Percentiles rank a stretch among this genome's conserved stretches.
Conservation (phyloP, 2,888 invertebrate genomes). For the Trachelus iudaicus region DNA sequence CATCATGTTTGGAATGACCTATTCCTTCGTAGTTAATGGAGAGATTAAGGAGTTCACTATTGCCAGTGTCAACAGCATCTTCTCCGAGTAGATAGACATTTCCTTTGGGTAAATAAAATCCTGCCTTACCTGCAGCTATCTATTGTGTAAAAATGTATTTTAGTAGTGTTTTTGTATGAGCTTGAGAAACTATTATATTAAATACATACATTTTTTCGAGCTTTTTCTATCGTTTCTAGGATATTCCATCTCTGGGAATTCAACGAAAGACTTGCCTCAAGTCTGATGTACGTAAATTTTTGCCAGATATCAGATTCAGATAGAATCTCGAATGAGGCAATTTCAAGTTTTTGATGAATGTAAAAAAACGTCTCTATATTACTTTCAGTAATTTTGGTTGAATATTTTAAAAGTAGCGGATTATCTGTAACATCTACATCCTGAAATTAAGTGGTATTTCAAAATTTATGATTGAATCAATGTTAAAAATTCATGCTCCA, state of each 20-base stretch:
- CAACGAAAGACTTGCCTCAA: constrained; percentile 75
- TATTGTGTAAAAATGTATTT: constrained; percentile 43
- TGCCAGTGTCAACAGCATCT: constrained; percentile 34
- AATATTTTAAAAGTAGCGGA: constrained; percentile 75
- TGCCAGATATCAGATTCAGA: constrained; percentile 73
- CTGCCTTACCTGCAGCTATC: constrained; percentile 79
- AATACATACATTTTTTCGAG: constrained; percentile 72
- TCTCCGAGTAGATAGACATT: constrained; percentile 34
- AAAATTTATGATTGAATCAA: constrained; percentile 3
- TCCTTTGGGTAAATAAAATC: constrained; percentile 72
- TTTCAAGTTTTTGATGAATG: constrained; percentile 78
- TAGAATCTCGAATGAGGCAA: constrained; percentile 74
- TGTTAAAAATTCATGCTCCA: neutral
- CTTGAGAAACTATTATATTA: neutral
- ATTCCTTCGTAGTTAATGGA: constrained; percentile 5
- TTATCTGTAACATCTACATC: constrained; percentile 85
- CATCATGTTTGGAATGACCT: constrained; percentile 28
- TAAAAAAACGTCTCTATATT: constrained; percentile 76
- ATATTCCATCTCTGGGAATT: constrained; percentile 72
- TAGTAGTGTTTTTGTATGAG: neutral
- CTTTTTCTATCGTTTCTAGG: constrained; percentile 71
- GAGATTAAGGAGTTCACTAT: constrained; percentile 6
- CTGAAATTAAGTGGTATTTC: constrained; percentile 45
- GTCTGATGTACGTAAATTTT: constrained; percentile 77
- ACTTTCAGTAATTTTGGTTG: constrained; percentile 65